phyloP scores from a whole-genome alignment of 2,888 invertebrate genomes.

The Sesia apiformis region DNA sequence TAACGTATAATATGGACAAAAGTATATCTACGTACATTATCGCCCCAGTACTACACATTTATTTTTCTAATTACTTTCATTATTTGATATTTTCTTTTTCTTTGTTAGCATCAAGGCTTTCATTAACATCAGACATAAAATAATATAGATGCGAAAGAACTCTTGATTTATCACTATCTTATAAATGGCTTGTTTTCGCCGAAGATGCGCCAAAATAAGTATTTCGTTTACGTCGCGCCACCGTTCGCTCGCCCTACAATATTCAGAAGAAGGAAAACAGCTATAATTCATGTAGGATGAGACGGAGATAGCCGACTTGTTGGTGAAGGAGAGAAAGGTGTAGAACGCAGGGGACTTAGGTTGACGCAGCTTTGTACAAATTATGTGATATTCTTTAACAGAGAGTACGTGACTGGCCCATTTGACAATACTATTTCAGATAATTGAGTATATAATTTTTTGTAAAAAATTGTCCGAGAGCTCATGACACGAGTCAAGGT shows the following conservation, averaged over 20 bases:
- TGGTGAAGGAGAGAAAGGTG: constrained; percentile 2
- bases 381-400: constrained; percentile 26
- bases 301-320: constrained; percentile 10
- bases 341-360: constrained; percentile 17
- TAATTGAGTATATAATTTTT: background rate
- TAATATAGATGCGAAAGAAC: constrained; percentile 18
- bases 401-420: background rate
- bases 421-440: background rate
- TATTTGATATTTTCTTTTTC: background rate
- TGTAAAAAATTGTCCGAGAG: background rate
- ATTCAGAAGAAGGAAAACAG: constrained; percentile 53
- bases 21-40: too few relatives aligned
- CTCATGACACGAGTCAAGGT: too few relatives aligned
- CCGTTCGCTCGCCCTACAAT: constrained; percentile 35
- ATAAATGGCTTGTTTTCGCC: constrained; percentile 59
- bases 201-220: constrained; percentile 50
- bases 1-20: too few relatives aligned
- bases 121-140: constrained; percentile 7
- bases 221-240: constrained; percentile 47
- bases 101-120: constrained; percentile 3
- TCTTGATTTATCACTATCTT: constrained; percentile 46
- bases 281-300: constrained; percentile 48
- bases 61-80: too few relatives aligned
- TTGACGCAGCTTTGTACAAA: constrained; percentile 29
- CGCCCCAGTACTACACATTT: too few relatives aligned